Conservation (phyloP, 2,888 invertebrate genomes). For the Cataglyphis altisquamis region DNA sequence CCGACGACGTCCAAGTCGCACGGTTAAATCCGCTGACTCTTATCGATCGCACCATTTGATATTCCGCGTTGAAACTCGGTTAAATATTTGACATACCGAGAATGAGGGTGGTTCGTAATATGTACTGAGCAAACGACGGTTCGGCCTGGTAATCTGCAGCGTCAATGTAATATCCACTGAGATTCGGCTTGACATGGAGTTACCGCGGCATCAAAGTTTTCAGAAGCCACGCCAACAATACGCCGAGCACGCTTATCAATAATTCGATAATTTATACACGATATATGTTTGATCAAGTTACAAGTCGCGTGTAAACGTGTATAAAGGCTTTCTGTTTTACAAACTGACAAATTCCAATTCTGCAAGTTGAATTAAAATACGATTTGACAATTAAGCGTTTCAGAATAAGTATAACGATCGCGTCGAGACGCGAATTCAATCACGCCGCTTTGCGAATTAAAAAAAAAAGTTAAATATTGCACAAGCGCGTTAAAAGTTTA, state of each 20-base stretch:
- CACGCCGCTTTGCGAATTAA: slow-evolving; percentile 29
- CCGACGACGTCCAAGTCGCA: slow-evolving; percentile 57
- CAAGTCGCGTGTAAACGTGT: neutral
- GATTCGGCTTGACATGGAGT: slow-evolving; percentile 76
- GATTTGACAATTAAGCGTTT: neutral
- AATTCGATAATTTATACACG: slow-evolving; percentile 48
- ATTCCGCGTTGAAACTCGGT: slow-evolving; percentile 81
- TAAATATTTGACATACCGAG: slow-evolving; percentile 83
- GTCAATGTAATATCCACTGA: slow-evolving; percentile 84
- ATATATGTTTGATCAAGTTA: neutral
- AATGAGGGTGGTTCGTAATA: slow-evolving; percentile 78
- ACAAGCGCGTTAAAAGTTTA: slow-evolving; percentile 33
- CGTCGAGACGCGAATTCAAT: slow-evolving; percentile 24
- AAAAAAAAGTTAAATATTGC: neutral
- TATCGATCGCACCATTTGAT: slow-evolving; percentile 80
- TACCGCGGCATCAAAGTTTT: slow-evolving; percentile 71
- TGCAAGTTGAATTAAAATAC: neutral
- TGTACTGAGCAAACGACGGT: slow-evolving; percentile 82
- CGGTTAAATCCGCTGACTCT: slow-evolving; percentile 72
- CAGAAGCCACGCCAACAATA: slow-evolving; percentile 69
- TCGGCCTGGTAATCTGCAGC: slow-evolving; percentile 81
- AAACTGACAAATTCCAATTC: neutral
- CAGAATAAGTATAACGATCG: neutral
- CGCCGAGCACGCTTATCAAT: slow-evolving; percentile 21
- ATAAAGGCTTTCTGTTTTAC: neutral